phyloP scores from a whole-genome alignment of 2,888 invertebrate genomes.

The Pyrochroa serraticornis region DNA sequence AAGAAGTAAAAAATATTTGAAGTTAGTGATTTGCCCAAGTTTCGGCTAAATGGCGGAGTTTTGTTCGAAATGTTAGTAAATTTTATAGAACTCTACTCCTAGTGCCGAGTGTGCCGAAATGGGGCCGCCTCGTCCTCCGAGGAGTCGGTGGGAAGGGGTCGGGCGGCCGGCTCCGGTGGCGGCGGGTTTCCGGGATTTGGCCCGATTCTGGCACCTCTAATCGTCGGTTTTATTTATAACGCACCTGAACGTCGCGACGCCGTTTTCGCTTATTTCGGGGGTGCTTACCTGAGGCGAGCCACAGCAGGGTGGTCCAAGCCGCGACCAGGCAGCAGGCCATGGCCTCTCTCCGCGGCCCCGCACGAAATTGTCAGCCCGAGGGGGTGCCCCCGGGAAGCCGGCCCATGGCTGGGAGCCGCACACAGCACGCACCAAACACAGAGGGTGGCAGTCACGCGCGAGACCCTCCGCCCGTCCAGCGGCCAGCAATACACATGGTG shows the following conservation, averaged over 20 bases:
- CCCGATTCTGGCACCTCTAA: constrained; percentile 17
- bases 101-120: too few species aligned
- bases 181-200: constrained; percentile 12
- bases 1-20: too few species aligned
- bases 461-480: constrained; percentile 25
- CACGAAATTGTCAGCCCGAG: constrained; percentile 63
- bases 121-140: too few species aligned
- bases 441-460: constrained; percentile 24
- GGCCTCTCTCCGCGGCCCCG: constrained; percentile 53
- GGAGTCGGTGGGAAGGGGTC: too few species aligned
- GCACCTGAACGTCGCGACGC: constrained; percentile 3
- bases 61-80: too few species aligned
- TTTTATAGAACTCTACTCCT: too few species aligned
- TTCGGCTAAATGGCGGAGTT: too few species aligned
- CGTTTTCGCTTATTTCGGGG: not conserved
- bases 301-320: constrained; percentile 58
- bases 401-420: constrained; percentile 43
- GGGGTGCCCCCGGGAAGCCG: constrained; percentile 64
- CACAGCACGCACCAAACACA: constrained; percentile 24
- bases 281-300: constrained; percentile 54
- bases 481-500: constrained; percentile 42
- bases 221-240: constrained; percentile 24
- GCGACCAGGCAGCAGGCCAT: constrained; percentile 53
- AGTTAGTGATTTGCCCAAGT: too few species aligned
- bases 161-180: too few species aligned